Conservation (phyloP, 2,888 invertebrate genomes). For the Polydrusus cervinus region DNA sequence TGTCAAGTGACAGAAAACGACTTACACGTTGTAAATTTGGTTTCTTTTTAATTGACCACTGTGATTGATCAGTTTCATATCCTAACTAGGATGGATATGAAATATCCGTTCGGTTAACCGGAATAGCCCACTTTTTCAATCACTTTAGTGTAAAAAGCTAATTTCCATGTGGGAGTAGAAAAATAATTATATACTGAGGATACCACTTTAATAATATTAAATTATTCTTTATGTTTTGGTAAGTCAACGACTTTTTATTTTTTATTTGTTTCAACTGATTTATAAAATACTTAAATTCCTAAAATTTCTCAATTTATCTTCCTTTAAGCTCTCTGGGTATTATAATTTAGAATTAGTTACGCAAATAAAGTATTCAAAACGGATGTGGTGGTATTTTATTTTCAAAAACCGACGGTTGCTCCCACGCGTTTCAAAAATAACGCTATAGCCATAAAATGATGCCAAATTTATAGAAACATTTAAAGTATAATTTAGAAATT, state of each 20-base stretch:
- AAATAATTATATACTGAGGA: too few relatives aligned
- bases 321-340: background rate
- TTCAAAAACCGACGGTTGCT: slow-evolving; percentile 6
- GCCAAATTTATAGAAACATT: slow-evolving; percentile 10
- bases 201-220: too few relatives aligned
- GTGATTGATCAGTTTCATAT: too few relatives aligned
- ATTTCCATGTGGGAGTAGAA: too few relatives aligned
- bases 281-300: background rate
- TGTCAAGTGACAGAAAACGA: too few relatives aligned
- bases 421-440: slow-evolving; percentile 19
- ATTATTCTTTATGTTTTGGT: too few relatives aligned
- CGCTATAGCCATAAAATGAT: background rate
- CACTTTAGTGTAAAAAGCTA: too few relatives aligned
- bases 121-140: too few relatives aligned
- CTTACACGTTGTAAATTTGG: too few relatives aligned
- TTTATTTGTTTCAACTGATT: background rate
- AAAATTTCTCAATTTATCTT: slow-evolving; percentile 2
- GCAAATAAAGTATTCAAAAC: slow-evolving; percentile 16
- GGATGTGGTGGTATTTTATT: slow-evolving; percentile 22
- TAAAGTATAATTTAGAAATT: slow-evolving; percentile 26
- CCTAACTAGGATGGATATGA: too few relatives aligned
- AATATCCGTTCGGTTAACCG: too few relatives aligned
- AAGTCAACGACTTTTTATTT: background rate
- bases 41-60: too few relatives aligned
- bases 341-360: slow-evolving; percentile 17